Conservation (phyloP, 2,888 invertebrate genomes). For the Clivina fossor region DNA sequence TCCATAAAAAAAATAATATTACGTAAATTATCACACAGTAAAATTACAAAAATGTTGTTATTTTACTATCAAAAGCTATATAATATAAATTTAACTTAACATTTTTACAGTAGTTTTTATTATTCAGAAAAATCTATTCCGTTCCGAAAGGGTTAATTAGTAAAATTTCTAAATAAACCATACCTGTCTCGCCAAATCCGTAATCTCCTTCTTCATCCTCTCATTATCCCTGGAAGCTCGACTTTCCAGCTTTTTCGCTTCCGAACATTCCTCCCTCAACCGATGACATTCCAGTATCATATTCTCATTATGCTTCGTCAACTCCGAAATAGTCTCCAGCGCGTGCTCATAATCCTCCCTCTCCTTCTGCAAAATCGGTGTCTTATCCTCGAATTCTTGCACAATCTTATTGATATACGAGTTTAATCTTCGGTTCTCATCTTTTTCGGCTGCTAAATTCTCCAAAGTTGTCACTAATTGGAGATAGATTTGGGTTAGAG, state of each 20-base stretch:
- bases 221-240: conserved; percentile 70
- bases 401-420: conserved; percentile 79
- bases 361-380: conserved; percentile 81
- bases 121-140: too few relatives aligned
- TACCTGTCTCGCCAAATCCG: conserved; percentile 86
- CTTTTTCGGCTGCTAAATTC: conserved; percentile 72
- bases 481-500: conserved; percentile 89
- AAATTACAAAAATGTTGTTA: too few relatives aligned
- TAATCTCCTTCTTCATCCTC: conserved; percentile 72
- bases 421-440: conserved; percentile 79
- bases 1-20: too few relatives aligned
- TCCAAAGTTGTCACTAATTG: conserved; percentile 79
- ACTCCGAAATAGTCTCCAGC: conserved; percentile 68
- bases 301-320: conserved; percentile 72
- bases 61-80: too few relatives aligned
- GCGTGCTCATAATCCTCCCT: conserved; percentile 78
- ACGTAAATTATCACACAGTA: too few relatives aligned
- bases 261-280: conserved; percentile 66
- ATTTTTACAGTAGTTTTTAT: too few relatives aligned
- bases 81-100: too few relatives aligned
- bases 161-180: too few relatives aligned
- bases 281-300: conserved; percentile 71
- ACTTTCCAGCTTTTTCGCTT: conserved; percentile 70
- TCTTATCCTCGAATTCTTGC: conserved; percentile 85
- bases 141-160: too few relatives aligned